Evolutionary conservation across 1,140 invertebrate species (phyloP), one percentile per base, ranked within the genome.

Genomic region (Papilio polyxenes): DNA sequence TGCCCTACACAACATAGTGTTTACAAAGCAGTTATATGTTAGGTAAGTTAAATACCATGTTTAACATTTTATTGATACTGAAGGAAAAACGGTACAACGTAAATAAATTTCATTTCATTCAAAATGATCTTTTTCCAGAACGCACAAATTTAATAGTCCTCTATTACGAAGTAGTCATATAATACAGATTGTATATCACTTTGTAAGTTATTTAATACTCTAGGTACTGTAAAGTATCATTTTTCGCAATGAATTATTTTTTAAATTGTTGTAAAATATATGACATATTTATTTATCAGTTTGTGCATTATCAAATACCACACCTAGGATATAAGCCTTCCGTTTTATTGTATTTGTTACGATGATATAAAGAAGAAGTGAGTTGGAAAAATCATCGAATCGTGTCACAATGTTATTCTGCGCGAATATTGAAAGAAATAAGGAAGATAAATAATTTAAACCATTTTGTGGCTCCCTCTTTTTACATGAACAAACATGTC

Each of bases 401-500:
- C 65, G 65, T 15, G 13, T 31, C 20, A 72, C 5, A 0, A 72
- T 37, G 65, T 72, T 72, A 72, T 72, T 31, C 31, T 72, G 13
- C 6, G 20, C 65, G 65, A 37, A 8, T 37, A 72, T 72, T 72
- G 65, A 72, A 72, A 72, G 65, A 72, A 72, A 72, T 37, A 72
- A 72, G 65, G 65, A 15, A 72, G 65, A 72, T 72, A 72, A 72
- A 72, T 72, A 31, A 72, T 72, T 72, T 72, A 37, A 65, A 72
- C 65, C 23, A 37, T 72, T 72, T 72, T 15, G 23, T 72, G 31
- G 65, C 31, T 72, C 31, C 65, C 65, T 65, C 62, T 72, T 72
- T 72, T 72, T 72, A 72, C 65, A 72, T 72, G 65, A 72, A 72
- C 65, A 72, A 37, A 72, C 31, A 72, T 40, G 65, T 72, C 65